These are phyloP conservation scores for Drosophila sucinea DNA, from an alignment of 1,140 invertebrate species.

Conservation along the genomic window DNA sequence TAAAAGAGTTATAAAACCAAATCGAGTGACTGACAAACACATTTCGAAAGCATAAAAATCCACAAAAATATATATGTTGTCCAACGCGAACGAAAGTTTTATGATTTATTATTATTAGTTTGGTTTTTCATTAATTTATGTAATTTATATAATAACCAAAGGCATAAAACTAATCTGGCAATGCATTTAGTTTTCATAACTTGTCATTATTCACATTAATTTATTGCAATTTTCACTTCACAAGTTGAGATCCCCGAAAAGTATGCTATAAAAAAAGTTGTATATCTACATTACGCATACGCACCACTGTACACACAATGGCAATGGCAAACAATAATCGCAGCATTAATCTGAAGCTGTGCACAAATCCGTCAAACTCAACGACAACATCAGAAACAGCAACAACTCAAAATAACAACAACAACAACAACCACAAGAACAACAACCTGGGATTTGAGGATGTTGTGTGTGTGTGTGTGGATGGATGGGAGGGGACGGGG, in stretches of 20 bases:
- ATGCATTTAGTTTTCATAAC: no score
- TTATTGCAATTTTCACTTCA: background rate
- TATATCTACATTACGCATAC: conserved; percentile 14
- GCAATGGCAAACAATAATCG: conserved; percentile 76
- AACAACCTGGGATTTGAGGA: conserved; percentile 20
- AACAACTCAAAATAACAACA: background rate
- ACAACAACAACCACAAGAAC: conserved; percentile 33
- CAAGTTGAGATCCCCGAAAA: background rate
- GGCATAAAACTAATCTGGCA: no score
- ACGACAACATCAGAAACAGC: conserved; percentile 14
- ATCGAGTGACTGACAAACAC: background rate
- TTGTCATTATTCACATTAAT: background rate
- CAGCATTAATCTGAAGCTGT: conserved; percentile 79
- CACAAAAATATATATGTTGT: background rate
- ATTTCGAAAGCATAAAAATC: background rate
- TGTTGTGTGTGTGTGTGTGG: background rate
- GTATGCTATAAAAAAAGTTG: conserved; percentile 12
- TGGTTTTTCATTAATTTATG: no score
- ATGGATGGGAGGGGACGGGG: conserved; percentile 18
- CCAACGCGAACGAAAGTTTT: no score
- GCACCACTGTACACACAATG: conserved; percentile 62
- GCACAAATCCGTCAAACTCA: conserved; percentile 81
- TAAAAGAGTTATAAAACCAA: background rate
- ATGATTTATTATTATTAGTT: no score
- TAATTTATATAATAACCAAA: no score